These are phyloP conservation scores for Anastrepha ludens DNA, from an alignment of 1,140 invertebrate genomes.

Conservation along the genomic window DNA sequence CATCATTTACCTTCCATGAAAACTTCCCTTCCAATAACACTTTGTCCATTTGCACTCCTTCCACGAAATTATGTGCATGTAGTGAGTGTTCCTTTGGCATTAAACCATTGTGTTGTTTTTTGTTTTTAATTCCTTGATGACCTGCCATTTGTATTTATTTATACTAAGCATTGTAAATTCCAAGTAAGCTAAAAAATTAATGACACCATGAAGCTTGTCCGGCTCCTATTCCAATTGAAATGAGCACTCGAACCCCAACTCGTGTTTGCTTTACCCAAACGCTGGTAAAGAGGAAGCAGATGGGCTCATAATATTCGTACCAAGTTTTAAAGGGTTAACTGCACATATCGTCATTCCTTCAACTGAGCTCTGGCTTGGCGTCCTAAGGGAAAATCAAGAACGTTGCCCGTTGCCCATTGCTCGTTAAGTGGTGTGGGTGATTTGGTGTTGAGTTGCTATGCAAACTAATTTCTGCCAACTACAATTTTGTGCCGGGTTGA, in stretches of 20 bases:
- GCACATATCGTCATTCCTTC: neutral
- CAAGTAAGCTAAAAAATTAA: slow-evolving; percentile 53
- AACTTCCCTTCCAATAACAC: neutral
- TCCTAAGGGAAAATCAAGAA: neutral
- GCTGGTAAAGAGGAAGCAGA: neutral
- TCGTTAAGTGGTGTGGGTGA: neutral
- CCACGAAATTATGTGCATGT: neutral
- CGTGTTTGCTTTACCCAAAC: neutral
- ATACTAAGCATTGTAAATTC: slow-evolving; percentile 50
- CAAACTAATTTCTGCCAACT: slow-evolving; percentile 26
- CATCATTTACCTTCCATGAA: neutral
- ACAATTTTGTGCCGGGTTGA: neutral
- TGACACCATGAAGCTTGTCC: slow-evolving; percentile 1
- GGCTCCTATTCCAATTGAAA: neutral
- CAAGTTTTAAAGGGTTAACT: slow-evolving; percentile 23
- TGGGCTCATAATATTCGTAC: neutral
- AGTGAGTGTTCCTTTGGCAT: neutral
- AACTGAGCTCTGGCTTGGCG: neutral
- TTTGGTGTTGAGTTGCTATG: slow-evolving; percentile 38
- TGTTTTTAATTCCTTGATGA: slow-evolving; percentile 56
- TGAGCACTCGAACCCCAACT: neutral
- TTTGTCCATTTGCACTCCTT: neutral
- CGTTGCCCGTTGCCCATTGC: neutral
- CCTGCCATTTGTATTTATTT: slow-evolving; percentile 56
- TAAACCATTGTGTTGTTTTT: neutral